Conservation (phyloP, 2,797 vertebrate genomes). For the Scyliorhinus canicula region DNA sequence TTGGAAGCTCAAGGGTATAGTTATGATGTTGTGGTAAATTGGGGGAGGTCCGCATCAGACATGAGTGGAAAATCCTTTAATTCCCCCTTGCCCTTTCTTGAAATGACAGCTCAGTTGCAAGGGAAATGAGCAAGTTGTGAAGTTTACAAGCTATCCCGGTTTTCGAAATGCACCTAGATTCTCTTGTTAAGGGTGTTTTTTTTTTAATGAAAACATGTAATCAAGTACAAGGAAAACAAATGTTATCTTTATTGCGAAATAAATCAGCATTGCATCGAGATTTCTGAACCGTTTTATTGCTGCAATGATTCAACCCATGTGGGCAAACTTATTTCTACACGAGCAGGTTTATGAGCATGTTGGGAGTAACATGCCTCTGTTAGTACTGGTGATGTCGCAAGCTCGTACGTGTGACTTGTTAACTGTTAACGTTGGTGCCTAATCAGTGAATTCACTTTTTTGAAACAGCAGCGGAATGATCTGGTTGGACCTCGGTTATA, state of each 20-base stretch:
- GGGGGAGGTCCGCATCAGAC: background rate
- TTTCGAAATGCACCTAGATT: background rate
- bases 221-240: background rate
- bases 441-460: background rate
- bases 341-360: background rate
- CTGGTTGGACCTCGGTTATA: background rate
- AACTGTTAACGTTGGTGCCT: background rate
- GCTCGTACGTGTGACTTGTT: background rate
- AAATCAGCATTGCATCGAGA: background rate
- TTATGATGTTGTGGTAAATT: background rate
- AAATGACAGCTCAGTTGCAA: background rate
- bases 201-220: background rate
- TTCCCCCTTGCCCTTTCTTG: background rate
- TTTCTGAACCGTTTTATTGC: background rate
- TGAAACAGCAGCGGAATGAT: background rate
- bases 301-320: background rate
- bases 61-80: background rate
- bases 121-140: background rate
- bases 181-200: background rate
- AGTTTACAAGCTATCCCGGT: background rate
- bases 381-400: background rate
- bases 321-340: background rate
- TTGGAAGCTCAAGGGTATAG: background rate
- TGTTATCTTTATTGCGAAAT: background rate
- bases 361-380: background rate